Evolutionary conservation across 2,113 vertebrate species (phyloP), one percentile per base, ranked within the genome.

Genomic region (Delphinus delphis): DNA sequence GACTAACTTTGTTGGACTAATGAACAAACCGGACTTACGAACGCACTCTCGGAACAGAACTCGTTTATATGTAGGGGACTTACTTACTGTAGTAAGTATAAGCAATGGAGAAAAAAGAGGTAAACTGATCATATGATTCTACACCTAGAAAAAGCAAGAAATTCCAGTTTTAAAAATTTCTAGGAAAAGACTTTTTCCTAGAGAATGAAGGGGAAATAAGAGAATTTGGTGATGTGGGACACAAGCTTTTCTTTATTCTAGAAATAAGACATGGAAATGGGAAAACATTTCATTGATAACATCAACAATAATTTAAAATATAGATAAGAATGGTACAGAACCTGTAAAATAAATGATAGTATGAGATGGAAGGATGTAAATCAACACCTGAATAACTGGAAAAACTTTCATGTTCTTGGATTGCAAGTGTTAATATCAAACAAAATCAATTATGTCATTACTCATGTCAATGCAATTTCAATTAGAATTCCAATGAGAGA

Each of bases 231-330:
- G 38, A 89, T 95, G 25, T 41, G 62, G n/a, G 25, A 62, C 25
- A 86, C 3, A 85, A 63, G 1, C 21, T 90, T 95, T 96, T 47
- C 33, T 87, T 82, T 58, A 91, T 58, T 84, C 44, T 77, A 33
- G 50, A 74, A 89, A 33, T 86, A 93, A 93, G 65, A 84, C 76
- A 38, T 47, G 50, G 53, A 92, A 80, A 62, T 28, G 31, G 70
- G 58, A 90, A 96, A 94, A 80, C 11, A 81, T 38, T 92, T 14
- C 58, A 76, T 80, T 86, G 84, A 88, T 10, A 82, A 87, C 6
- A 25, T 12, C 13, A 81, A 82, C n/a, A 89, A 82, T 63, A 33
- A 41, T n/a, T 36, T 74, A 76, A 89, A 90, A 31, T 90, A 60
- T n/a, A 55, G 26, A 38, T 63, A 62, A 96, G 79, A 71, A 81